A percentile compares a stretch with the other conserved stretches of the same genome.
phyloP scores from a whole-genome alignment of 2,888 invertebrate species.

The Eristalis pertinax region DNA sequence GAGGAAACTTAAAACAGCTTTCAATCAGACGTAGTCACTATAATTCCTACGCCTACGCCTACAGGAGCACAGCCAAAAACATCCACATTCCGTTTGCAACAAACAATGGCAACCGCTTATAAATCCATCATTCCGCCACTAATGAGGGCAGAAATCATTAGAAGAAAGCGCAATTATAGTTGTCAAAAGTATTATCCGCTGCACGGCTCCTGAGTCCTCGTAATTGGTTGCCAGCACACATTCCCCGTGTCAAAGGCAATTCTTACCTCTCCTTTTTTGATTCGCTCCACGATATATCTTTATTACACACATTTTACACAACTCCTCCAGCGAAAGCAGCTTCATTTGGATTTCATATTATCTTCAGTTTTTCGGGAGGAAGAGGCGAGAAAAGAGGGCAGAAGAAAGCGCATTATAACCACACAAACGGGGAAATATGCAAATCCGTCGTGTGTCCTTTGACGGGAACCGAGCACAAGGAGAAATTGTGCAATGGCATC shows the following conservation, averaged over 20 bases:
- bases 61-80: neutral
- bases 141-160: neutral
- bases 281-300: neutral
- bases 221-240: neutral
- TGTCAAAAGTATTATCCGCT: neutral
- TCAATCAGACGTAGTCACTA: neutral
- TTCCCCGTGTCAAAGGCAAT: neutral
- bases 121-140: neutral
- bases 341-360: neutral
- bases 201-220: neutral
- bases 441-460: conserved; percentile 61
- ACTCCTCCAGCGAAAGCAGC: neutral
- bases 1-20: too few relatives aligned
- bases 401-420: conserved; percentile 40
- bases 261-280: neutral
- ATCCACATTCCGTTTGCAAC: neutral
- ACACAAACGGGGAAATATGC: conserved; percentile 56
- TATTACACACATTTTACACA: neutral
- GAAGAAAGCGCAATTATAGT: neutral
- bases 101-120: neutral
- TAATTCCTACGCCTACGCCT: too few relatives aligned
- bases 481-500: conserved; percentile 37
- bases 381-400: conserved; percentile 1
- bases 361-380: neutral
- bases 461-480: conserved; percentile 25